These are phyloP conservation scores for Nyleta sp. DNA, from an alignment of 2,888 invertebrate species.

Conservation along the genomic window DNA sequence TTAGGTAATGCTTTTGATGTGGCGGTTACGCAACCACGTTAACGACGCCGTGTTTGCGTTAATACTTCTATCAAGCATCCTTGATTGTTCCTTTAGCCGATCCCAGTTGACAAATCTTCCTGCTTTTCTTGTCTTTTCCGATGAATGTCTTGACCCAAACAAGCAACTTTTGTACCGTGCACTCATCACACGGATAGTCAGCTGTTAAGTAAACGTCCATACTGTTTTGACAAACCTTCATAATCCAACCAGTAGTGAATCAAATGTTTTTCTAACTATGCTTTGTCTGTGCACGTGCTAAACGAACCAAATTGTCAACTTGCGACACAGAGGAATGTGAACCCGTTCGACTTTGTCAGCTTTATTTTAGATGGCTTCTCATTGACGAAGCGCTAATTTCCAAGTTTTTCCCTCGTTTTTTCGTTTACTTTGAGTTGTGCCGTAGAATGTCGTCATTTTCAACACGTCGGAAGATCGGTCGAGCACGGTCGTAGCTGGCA, in stretches of 20 bases:
- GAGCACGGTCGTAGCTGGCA: conserved; percentile 36
- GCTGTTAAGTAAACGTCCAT: conserved; percentile 29
- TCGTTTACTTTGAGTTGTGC: conserved; percentile 25
- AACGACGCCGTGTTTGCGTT: conserved; percentile 35
- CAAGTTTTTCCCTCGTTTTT: conserved; percentile 15
- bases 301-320: conserved; percentile 39
- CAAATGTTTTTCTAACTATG: conserved; percentile 61
- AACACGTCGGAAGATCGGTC: conserved; percentile 50
- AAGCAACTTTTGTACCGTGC: conserved; percentile 53
- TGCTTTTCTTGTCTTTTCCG: conserved; percentile 59
- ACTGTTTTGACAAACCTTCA: conserved; percentile 49
- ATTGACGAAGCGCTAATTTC: conserved; percentile 18
- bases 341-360: conserved; percentile 11
- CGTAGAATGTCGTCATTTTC: conserved; percentile 1
- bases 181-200: conserved; percentile 55
- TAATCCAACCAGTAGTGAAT: conserved; percentile 59
- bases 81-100: conserved; percentile 44
- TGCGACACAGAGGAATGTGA: conserved; percentile 22
- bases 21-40: conserved; percentile 51
- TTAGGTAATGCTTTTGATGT: conserved; percentile 42
- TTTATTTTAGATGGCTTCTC: conserved; percentile 36
- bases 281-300: conserved; percentile 66
- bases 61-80: conserved; percentile 28
- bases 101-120: conserved; percentile 46
- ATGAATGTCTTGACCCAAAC: conserved; percentile 44